These are phyloP conservation scores for Phalacrocorax pelagicus DNA, from an alignment of 2,113 vertebrate genomes.

Conservation along the genomic window DNA sequence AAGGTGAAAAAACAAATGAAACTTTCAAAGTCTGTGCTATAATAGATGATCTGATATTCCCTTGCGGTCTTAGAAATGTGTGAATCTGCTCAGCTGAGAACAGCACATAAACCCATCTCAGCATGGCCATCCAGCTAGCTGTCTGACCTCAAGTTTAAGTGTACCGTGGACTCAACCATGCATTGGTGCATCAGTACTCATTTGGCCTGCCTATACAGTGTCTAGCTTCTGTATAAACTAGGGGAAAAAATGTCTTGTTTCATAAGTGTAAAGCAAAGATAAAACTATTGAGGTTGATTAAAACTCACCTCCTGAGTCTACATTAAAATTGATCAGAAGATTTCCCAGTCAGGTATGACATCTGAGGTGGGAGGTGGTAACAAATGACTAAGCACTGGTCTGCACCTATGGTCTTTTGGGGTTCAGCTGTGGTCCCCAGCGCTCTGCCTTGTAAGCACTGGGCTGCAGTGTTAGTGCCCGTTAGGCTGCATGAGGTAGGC, in stretches of 20 bases:
- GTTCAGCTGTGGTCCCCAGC: too few relatives aligned
- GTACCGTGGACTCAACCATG: not conserved
- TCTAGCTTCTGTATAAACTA: not conserved
- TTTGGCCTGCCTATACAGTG: not conserved
- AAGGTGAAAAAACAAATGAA: not conserved
- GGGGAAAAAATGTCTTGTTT: fast-evolving
- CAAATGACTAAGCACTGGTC: not conserved
- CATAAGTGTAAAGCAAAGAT: not conserved
- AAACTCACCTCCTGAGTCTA: not conserved
- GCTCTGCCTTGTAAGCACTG: not conserved
- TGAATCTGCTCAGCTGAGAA: not conserved
- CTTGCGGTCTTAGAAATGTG: not conserved
- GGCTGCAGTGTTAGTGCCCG: not conserved
- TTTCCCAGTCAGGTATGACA: not conserved
- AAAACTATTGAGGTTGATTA: not conserved
- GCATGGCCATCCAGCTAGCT: too few relatives aligned
- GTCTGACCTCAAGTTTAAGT: not conserved
- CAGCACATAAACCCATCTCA: not conserved
- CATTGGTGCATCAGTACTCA: not conserved
- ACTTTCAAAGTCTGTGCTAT: not conserved
- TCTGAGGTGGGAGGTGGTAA: not conserved
- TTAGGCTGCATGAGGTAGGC: not conserved
- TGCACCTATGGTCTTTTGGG: not conserved
- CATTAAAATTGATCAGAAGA: not conserved
- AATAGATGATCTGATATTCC: not conserved